Percentiles rank a stretch among this genome's conserved stretches.
Evolutionary conservation across 2,113 vertebrate genomes (phyloP).

Genomic region (Malurus alboscapulatus): DNA sequence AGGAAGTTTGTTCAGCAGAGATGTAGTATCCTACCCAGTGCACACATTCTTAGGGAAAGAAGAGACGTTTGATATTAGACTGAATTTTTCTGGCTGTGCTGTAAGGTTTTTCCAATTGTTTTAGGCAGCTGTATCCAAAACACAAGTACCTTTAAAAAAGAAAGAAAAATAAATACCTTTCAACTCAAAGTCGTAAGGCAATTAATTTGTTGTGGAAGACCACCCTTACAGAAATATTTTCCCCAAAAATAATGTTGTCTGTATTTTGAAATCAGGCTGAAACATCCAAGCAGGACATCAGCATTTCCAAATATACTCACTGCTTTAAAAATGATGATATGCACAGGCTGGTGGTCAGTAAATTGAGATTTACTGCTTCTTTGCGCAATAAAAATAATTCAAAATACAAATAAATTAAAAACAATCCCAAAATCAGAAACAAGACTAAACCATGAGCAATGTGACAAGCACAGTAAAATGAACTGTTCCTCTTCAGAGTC

Average conservation of each 20-base stretch:
- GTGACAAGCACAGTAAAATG: background rate
- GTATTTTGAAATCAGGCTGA: background rate
- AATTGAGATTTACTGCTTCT: background rate
- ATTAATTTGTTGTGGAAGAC: background rate
- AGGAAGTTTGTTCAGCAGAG: background rate
- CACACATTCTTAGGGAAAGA: background rate
- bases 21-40: background rate
- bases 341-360: background rate
- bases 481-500: background rate
- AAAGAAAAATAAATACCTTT: background rate
- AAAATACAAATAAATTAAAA: background rate
- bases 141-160: background rate
- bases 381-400: background rate
- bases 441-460: background rate
- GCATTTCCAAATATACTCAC: background rate
- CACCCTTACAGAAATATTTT: background rate
- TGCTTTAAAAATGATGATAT: constrained; percentile 1
- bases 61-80: background rate
- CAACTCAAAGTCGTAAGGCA: background rate
- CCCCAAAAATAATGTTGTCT: background rate
- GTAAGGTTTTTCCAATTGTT: background rate
- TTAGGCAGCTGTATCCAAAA: background rate
- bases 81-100: background rate
- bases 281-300: background rate
- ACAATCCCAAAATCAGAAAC: background rate